These are phyloP conservation scores for Agrilus mali DNA, from an alignment of 2,888 invertebrate genomes.

Conservation along the genomic window DNA sequence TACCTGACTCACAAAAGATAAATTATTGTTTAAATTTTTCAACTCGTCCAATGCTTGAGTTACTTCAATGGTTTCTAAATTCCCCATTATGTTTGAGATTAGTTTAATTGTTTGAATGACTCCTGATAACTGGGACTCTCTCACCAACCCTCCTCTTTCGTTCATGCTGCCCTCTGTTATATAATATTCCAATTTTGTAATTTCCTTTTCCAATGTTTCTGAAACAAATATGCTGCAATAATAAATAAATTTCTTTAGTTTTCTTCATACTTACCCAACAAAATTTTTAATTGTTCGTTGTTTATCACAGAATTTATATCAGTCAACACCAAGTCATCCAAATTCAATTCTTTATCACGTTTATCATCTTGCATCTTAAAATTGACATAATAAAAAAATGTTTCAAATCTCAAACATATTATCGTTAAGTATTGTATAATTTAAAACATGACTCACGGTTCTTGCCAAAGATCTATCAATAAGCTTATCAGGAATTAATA, in stretches of 20 bases:
- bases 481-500: constrained; percentile 50
- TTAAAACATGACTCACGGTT: constrained; percentile 40
- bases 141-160: constrained; percentile 27
- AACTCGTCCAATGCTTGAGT: constrained; percentile 51
- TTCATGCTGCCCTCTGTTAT: constrained; percentile 37
- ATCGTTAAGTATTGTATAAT: background rate
- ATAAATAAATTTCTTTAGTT: background rate
- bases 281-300: constrained; percentile 72
- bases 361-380: constrained; percentile 62
- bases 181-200: constrained; percentile 60
- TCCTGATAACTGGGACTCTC: constrained; percentile 48
- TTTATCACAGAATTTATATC: constrained; percentile 58
- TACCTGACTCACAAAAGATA: constrained; percentile 10
- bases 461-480: constrained; percentile 61
- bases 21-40: constrained; percentile 20
- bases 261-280: constrained; percentile 49
- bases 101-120: constrained; percentile 88
- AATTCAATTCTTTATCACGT: constrained; percentile 55
- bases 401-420: background rate
- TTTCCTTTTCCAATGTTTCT: constrained; percentile 74
- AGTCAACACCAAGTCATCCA: constrained; percentile 69
- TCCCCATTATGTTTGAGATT: constrained; percentile 77
- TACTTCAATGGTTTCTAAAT: constrained; percentile 79
- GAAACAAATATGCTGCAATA: constrained; percentile 13
- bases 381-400: constrained; percentile 7